A percentile compares a stretch with the other conserved stretches of the same genome.
Conservation (phyloP, 1,140 invertebrate genomes). For the Papilio glaucus region DNA sequence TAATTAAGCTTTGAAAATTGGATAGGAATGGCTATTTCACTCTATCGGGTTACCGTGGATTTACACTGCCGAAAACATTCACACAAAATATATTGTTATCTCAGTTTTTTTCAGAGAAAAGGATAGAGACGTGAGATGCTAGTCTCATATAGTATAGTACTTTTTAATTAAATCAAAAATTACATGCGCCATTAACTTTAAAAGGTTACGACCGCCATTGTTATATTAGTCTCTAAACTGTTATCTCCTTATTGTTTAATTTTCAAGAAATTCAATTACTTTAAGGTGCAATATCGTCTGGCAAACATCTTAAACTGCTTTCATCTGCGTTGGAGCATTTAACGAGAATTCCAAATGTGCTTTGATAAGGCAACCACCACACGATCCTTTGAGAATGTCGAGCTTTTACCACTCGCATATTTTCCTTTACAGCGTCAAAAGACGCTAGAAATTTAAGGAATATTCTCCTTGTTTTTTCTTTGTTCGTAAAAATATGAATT, state of each 20-base stretch:
- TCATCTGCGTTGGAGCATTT: not conserved
- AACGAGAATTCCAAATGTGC: constrained; percentile 20
- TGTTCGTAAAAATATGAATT: no score
- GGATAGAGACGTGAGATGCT: not conserved
- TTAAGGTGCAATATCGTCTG: not conserved
- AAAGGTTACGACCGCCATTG: not conserved
- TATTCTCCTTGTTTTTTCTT: no score
- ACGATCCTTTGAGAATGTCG: constrained; percentile 5
- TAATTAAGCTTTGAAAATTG: no score
- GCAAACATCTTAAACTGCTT: not conserved
- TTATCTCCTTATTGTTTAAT: not conserved
- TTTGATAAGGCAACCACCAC: constrained; percentile 8
- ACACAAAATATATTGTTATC: no score
- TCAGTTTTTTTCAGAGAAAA: no score
- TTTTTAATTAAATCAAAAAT: not conserved
- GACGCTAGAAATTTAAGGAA: not conserved
- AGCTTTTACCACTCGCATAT: not conserved
- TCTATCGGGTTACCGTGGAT: no score
- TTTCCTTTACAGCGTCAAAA: not conserved
- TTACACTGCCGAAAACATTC: no score
- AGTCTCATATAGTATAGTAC: not conserved
- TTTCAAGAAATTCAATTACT: not conserved
- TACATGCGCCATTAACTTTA: not conserved
- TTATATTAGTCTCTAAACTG: not conserved
- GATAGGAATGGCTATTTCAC: no score